A percentile compares a stretch with the other conserved stretches of the same genome.
phyloP scores from a whole-genome alignment of 2,888 invertebrate genomes.

The Cabera pusaria region DNA sequence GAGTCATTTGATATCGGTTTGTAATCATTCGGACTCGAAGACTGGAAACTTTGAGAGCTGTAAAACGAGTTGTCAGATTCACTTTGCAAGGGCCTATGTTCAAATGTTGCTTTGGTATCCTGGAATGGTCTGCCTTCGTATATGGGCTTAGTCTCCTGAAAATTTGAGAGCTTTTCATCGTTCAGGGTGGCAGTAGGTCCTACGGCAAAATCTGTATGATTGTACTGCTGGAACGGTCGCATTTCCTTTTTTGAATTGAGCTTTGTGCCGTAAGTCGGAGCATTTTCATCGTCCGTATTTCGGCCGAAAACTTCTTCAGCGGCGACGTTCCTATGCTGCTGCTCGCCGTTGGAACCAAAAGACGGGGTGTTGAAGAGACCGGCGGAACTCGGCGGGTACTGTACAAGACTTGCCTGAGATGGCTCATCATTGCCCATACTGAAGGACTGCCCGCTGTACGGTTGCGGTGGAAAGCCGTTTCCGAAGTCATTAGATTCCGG shows the following conservation, averaged over 20 bases:
- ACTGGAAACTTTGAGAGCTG: conserved; percentile 45
- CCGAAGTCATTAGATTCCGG: conserved; percentile 55
- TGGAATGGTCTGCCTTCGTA: conserved; percentile 39
- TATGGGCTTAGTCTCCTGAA: conserved; percentile 25
- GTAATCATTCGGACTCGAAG: conserved; percentile 43
- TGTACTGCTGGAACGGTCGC: conserved; percentile 43
- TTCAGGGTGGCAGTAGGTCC: conserved; percentile 45
- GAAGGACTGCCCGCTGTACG: conserved; percentile 45
- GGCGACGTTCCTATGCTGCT: conserved; percentile 44
- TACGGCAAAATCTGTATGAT: conserved; percentile 48
- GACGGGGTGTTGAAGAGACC: conserved; percentile 53
- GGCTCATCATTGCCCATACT: conserved; percentile 41
- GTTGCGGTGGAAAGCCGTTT: conserved; percentile 47
- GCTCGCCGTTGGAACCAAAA: conserved; percentile 44
- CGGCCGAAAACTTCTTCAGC: conserved; percentile 40
- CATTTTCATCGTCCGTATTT: conserved; percentile 45
- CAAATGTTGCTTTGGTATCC: conserved; percentile 40
- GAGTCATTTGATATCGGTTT: conserved; percentile 40
- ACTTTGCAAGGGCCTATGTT: conserved; percentile 45
- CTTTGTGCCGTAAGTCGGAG: conserved; percentile 69
- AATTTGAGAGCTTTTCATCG: conserved; percentile 42
- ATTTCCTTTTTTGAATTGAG: conserved; percentile 53
- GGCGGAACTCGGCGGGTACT: conserved; percentile 52
- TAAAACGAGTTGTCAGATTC: conserved; percentile 45
- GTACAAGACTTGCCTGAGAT: conserved; percentile 52